Evolutionary conservation across 2,113 vertebrate genomes (phyloP).

Genomic region (Nothoprocta perdicaria): DNA sequence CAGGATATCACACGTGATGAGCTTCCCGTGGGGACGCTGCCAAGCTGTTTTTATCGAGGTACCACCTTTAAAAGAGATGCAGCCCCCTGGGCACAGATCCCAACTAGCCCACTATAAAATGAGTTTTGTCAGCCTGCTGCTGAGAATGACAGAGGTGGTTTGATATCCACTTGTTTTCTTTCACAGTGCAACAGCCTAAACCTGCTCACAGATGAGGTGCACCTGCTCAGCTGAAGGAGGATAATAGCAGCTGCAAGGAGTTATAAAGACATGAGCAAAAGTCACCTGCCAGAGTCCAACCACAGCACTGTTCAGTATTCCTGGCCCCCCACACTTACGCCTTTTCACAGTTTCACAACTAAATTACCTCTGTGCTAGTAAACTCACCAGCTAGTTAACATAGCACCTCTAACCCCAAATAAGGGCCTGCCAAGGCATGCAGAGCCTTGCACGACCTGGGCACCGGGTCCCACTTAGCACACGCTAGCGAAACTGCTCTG

Average conservation of each 20-base stretch:
- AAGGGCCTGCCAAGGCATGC: background rate
- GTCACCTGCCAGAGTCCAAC: background rate
- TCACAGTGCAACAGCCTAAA: background rate
- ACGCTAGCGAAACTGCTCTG: background rate
- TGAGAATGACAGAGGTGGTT: background rate
- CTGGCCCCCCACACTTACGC: background rate
- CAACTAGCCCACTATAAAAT: background rate
- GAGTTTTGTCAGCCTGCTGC: background rate
- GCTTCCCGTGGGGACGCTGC: background rate
- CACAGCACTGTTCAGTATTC: background rate
- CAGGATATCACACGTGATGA: background rate
- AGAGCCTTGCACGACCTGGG: fast-evolving
- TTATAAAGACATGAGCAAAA: background rate
- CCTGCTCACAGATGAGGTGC: no score
- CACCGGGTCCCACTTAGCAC: background rate
- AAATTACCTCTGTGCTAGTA: background rate
- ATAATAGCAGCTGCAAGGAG: no score
- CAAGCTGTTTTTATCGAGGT: background rate
- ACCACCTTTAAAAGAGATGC: background rate
- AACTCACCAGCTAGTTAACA: background rate
- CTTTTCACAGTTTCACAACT: background rate
- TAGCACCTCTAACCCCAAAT: background rate
- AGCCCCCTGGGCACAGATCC: fast-evolving
- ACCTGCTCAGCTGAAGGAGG: no score
- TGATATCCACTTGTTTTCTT: background rate